Conservation (phyloP, 2,797 vertebrate genomes). For the Platalea minor region DNA sequence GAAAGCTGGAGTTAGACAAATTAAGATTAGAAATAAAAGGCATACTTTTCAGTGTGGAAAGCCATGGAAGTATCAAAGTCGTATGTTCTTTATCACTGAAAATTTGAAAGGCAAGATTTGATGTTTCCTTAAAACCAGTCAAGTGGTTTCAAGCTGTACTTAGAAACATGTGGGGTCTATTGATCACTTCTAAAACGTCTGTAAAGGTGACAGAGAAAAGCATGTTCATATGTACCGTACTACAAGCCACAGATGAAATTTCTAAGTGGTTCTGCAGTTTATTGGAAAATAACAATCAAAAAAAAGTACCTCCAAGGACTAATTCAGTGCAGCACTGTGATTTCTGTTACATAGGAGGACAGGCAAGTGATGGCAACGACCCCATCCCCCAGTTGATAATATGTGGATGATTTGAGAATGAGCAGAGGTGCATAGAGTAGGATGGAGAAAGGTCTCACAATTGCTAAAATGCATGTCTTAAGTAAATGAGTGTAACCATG, state of each 20-base stretch:
- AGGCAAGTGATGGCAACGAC: neutral
- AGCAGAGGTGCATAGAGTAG: neutral
- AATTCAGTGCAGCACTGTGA: neutral
- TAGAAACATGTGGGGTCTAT: neutral
- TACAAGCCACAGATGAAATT: neutral
- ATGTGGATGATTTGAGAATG: neutral
- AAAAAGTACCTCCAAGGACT: neutral
- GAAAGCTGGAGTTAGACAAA: neutral
- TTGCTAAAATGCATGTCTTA: neutral
- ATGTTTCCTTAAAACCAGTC: neutral
- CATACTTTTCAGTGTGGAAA: neutral
- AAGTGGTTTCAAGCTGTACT: neutral
- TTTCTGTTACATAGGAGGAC: neutral
- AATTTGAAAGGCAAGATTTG: neutral
- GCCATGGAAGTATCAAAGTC: neutral
- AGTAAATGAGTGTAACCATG: neutral
- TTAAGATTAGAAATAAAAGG: neutral
- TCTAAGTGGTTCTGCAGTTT: neutral
- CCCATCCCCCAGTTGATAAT: neutral
- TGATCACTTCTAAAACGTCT: neutral
- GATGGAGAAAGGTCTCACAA: neutral
- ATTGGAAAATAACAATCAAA: neutral
- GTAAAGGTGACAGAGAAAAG: neutral
- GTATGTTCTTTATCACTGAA: neutral
- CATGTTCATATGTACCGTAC: neutral